Evolutionary conservation across 2,113 vertebrate genomes (phyloP), one percentile per base, ranked within the genome.

Genomic region (Apeltes quadracus): DNA sequence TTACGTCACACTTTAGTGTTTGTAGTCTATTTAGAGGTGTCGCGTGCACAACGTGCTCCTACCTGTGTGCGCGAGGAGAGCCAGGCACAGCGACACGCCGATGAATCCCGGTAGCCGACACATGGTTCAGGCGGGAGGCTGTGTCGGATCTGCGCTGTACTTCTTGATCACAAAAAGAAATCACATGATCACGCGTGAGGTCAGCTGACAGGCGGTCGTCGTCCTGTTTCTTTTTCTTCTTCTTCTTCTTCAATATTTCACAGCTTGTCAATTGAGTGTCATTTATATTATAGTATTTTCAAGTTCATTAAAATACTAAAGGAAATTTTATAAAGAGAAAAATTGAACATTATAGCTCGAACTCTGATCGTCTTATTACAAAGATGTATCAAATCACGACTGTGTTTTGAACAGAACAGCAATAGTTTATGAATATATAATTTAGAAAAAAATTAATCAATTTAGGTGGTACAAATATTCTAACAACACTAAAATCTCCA

Each of bases 151-250:
- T 0, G 22, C 15, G 18, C 50, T 0, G 23, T 5, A 3, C 13
- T 0, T 6, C 4, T 78, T 61, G 38, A 57, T 4, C 0, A 16
- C 38, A 0, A 2, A 32, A 10, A 61, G 4, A 57, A 51, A 18
- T 89, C 89, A 93, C 75, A 73, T 93, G 91, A 91, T 75, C 23
- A 23, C 41, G 15, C 16, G 29, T 18, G 13, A 1, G 14, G 51
- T 91, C 92, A 93, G 88, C 84, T 92, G 91, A 92, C 72, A 4
- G 3, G 2, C 20, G 3, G 32, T 5, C 1, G 27, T 6, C 8
- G 2, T 7, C 18, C 43, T 44, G 18, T 55, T 38, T 1, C 5
- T 22, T 51, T 44, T 22, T 48, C 23, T 32, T 14, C 5, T 18
- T 12, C 27, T 12, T 36, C 20, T 58, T 53, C 36, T 12, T 50